phyloP scores from a whole-genome alignment of 2,888 invertebrate genomes.

The Dastarcus helophoroides region DNA sequence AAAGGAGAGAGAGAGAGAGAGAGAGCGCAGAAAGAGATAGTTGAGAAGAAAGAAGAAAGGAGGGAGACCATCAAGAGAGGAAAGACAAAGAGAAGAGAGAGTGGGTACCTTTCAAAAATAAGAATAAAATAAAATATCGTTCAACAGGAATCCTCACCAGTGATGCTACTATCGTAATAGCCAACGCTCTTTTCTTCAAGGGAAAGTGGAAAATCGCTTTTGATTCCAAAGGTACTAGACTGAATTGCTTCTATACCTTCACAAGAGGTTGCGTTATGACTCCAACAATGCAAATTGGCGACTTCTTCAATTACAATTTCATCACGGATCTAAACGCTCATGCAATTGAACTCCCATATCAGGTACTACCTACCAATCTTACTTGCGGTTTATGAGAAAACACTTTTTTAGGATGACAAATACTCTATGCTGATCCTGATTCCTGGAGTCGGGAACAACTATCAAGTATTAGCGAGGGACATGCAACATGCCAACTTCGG shows the following conservation, averaged over 20 bases:
- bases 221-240: constrained; percentile 39
- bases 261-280: constrained; percentile 48
- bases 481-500: constrained; percentile 44
- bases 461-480: constrained; percentile 42
- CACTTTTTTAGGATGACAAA: constrained; percentile 41
- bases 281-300: constrained; percentile 56
- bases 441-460: constrained; percentile 42
- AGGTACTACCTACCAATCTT: constrained; percentile 38
- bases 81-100: too few relatives aligned
- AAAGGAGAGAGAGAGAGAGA: too few relatives aligned
- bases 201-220: constrained; percentile 66
- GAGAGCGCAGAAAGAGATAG: too few relatives aligned
- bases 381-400: not conserved
- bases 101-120: constrained; percentile 1
- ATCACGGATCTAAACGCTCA: constrained; percentile 53
- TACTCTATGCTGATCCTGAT: constrained; percentile 53
- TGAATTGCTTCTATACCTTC: constrained; percentile 52
- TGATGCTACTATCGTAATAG: constrained; percentile 53
- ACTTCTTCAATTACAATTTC: constrained; percentile 49
- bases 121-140: not conserved
- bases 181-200: constrained; percentile 68
- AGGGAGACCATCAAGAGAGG: too few relatives aligned
- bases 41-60: too few relatives aligned
- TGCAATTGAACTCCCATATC: constrained; percentile 62
- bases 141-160: constrained; percentile 16